These are phyloP conservation scores for Aricia agestis DNA, from an alignment of 1,140 invertebrate genomes.

Conservation along the genomic window DNA sequence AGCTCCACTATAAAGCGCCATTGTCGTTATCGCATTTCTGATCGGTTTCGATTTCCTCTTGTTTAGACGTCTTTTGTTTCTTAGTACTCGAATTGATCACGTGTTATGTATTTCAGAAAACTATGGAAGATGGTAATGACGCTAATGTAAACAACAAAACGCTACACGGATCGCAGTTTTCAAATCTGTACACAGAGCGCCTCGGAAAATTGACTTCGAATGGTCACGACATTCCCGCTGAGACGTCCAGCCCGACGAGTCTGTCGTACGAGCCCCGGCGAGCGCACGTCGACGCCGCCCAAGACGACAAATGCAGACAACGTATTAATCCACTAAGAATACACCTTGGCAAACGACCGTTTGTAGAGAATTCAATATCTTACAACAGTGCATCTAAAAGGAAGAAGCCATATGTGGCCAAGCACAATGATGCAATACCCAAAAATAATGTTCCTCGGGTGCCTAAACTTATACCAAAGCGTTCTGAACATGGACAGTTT, in stretches of 20 bases:
- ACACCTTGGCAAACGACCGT: conserved; percentile 64
- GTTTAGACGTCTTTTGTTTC: conserved; percentile 72
- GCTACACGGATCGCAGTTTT: conserved; percentile 45
- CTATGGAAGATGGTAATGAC: conserved; percentile 74
- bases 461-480: conserved; percentile 62
- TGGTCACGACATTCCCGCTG: conserved; percentile 57
- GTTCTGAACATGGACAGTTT: conserved; percentile 50
- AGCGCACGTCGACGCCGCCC: conserved; percentile 36
- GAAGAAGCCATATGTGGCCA: conserved; percentile 46
- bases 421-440: conserved; percentile 50
- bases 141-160: conserved; percentile 62
- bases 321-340: conserved; percentile 66
- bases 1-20: conserved; percentile 39
- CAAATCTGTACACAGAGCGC: conserved; percentile 54
- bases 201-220: conserved; percentile 56
- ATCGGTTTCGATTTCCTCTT: conserved; percentile 64
- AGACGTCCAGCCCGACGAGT: conserved; percentile 48
- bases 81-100: conserved; percentile 53
- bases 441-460: conserved; percentile 44
- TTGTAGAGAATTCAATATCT: conserved; percentile 56
- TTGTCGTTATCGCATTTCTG: conserved; percentile 58
- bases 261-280: conserved; percentile 38
- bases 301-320: conserved; percentile 55
- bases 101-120: conserved; percentile 68
- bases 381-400: conserved; percentile 54